phyloP scores from a whole-genome alignment of 2,113 vertebrate genomes.

The Spea bombifrons region DNA sequence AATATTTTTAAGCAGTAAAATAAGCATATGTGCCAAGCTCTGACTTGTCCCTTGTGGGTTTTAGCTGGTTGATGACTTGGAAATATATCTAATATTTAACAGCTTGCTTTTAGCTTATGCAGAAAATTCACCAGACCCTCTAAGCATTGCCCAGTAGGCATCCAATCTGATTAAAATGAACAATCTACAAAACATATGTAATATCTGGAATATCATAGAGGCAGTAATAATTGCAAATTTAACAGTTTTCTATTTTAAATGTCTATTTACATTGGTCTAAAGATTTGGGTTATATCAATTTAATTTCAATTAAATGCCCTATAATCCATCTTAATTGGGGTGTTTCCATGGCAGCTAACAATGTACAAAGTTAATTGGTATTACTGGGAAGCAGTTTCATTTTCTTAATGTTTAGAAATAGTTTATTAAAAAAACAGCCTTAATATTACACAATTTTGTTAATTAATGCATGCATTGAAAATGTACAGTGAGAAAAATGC shows the following conservation, averaged over 20 bases:
- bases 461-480: neutral
- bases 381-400: neutral
- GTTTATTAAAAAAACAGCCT: neutral
- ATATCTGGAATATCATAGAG: constrained; percentile 14
- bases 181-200: constrained; percentile 36
- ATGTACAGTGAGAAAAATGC: neutral
- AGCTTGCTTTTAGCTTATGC: constrained; percentile 8
- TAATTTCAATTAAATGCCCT: neutral
- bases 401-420: neutral
- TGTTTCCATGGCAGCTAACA: neutral
- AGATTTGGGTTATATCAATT: neutral
- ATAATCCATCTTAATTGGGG: neutral
- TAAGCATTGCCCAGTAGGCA: neutral
- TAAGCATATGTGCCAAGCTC: neutral
- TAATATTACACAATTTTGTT: neutral
- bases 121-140: neutral
- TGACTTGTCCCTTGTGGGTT: constrained; percentile 9
- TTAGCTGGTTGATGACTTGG: constrained; percentile 7
- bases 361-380: neutral
- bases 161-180: constrained; percentile 19
- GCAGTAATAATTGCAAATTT: neutral
- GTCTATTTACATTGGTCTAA: neutral
- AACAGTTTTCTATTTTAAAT: neutral
- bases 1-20: neutral
- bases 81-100: constrained; percentile 15